phyloP scores from a whole-genome alignment of 2,113 vertebrate genomes.

The Egretta garzetta region DNA sequence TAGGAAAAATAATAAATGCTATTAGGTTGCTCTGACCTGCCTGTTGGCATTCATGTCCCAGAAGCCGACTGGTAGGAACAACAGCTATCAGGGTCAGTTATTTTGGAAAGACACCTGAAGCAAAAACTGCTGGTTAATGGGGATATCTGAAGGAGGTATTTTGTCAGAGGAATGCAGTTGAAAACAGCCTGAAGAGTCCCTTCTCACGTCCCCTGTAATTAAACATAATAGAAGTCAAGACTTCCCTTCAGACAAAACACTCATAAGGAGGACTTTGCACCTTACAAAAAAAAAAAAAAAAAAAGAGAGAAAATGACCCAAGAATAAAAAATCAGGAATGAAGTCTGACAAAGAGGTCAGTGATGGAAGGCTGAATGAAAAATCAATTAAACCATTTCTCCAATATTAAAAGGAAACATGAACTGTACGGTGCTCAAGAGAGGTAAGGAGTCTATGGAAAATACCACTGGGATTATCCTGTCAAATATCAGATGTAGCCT shows the following conservation, averaged over 20 bases:
- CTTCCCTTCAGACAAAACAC: background rate
- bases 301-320: too few relatives aligned
- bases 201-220: background rate
- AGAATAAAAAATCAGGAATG: too few relatives aligned
- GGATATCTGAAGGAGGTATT: background rate
- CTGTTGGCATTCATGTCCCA: background rate
- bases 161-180: background rate
- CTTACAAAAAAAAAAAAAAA: too few relatives aligned
- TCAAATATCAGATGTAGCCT: slow-evolving; percentile 48
- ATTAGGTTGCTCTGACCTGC: background rate
- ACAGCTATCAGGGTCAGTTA: background rate
- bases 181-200: background rate
- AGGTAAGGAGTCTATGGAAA: background rate
- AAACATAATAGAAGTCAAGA: background rate
- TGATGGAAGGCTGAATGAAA: slow-evolving; percentile 14
- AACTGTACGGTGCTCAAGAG: background rate
- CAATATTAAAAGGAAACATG: background rate
- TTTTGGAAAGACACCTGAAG: background rate
- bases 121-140: background rate
- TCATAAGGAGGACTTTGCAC: background rate
- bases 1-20: background rate
- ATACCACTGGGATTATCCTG: slow-evolving; percentile 29
- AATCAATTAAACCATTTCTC: slow-evolving; percentile 12
- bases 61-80: background rate
- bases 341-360: slow-evolving; percentile 8